Evolutionary conservation across 2,797 vertebrate genomes (phyloP).

Genomic region (Eremophila alpestris): DNA sequence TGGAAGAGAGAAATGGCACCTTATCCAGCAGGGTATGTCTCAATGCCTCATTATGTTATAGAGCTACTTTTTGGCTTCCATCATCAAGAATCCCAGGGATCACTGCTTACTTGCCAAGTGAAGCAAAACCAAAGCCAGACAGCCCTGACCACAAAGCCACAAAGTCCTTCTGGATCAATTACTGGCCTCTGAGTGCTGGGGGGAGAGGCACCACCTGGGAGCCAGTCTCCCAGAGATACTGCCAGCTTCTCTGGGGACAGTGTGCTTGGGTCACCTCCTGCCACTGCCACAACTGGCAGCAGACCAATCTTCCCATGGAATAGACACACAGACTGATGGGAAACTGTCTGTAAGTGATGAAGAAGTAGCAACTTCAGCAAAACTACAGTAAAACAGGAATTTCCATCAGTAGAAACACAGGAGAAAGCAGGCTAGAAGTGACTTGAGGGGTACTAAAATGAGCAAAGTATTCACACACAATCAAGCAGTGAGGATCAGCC

Average conservation of each 20-base stretch:
- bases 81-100: not conserved
- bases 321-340: not conserved
- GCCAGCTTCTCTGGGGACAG: not conserved
- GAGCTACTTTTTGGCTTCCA: not conserved
- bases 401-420: not conserved
- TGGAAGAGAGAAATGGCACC: not conserved
- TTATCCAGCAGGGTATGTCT: not conserved
- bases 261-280: not conserved
- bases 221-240: not conserved
- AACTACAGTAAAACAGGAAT: not conserved
- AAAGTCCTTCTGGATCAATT: not conserved
- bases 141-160: accelerated
- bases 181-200: not conserved
- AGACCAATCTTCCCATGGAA: not conserved
- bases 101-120: not conserved
- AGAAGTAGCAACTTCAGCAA: not conserved
- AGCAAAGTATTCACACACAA: not conserved
- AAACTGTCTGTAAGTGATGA: not conserved
- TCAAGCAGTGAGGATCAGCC: not conserved
- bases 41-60: not conserved
- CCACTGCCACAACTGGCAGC: not conserved
- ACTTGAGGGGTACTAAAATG: not conserved
- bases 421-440: not conserved
- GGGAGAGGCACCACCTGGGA: not conserved
- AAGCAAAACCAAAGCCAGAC: not conserved